Conservation (phyloP, 2,797 vertebrate species). For the Muscicapa comitata region DNA sequence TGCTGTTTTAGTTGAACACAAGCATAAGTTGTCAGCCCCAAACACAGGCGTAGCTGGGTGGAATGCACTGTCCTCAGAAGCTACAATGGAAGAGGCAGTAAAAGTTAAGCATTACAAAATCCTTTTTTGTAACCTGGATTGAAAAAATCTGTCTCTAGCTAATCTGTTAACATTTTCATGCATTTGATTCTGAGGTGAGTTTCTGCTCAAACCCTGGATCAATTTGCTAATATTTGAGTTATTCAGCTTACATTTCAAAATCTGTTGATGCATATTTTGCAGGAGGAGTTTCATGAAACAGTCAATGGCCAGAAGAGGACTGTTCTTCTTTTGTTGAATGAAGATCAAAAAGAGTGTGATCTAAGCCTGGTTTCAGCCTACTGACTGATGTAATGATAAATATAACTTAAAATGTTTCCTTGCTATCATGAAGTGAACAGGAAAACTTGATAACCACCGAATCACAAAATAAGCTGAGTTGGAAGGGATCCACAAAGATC, state of each 20-base stretch:
- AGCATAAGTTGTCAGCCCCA: neutral
- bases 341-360: neutral
- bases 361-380: neutral
- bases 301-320: neutral
- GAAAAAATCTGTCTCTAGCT: neutral
- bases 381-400: neutral
- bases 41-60: neutral
- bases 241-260: neutral
- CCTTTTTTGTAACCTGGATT: neutral
- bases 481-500: neutral
- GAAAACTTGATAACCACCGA: neutral
- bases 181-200: neutral
- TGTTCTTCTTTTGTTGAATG: neutral
- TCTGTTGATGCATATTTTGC: neutral
- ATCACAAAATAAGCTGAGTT: neutral
- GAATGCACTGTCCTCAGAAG: neutral
- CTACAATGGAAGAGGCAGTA: neutral
- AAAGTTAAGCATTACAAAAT: neutral
- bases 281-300: neutral
- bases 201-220: neutral
- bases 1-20: neutral
- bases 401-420: neutral
- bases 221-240: neutral
- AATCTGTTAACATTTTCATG: neutral
- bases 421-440: neutral